Conservation (phyloP, 2,888 invertebrate species). For the Synergus itoensis region DNA sequence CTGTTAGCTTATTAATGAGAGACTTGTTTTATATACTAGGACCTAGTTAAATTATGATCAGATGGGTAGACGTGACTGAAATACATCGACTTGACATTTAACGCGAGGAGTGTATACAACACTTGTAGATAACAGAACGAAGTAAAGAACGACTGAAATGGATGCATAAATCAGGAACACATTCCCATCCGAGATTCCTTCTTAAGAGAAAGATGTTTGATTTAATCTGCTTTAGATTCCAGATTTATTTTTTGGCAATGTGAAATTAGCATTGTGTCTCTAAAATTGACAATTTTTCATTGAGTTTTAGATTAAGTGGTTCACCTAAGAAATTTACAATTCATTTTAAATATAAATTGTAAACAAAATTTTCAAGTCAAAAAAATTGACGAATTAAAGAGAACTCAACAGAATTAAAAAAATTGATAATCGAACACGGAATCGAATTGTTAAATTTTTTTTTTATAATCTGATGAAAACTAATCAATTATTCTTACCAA, state of each 20-base stretch:
- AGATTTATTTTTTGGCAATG: background rate
- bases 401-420: too few species aligned
- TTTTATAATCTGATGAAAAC: background rate
- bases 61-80: slow-evolving; percentile 55
- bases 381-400: background rate
- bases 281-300: background rate
- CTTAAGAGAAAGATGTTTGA: background rate
- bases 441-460: background rate
- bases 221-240: slow-evolving; percentile 17
- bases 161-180: slow-evolving; percentile 25
- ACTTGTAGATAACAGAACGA: slow-evolving; percentile 27
- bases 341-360: background rate
- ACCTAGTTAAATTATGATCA: slow-evolving; percentile 52
- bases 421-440: background rate
- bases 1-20: slow-evolving; percentile 19
- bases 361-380: background rate
- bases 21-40: slow-evolving; percentile 32
- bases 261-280: background rate
- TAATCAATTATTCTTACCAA: slow-evolving; percentile 24
- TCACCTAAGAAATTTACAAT: background rate
- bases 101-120: slow-evolving; percentile 39
- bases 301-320: background rate
- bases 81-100: slow-evolving; percentile 57
- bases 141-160: slow-evolving; percentile 26
- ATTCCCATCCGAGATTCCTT: background rate